Percentiles rank a stretch among this genome's conserved stretches.
These are phyloP conservation scores for Oryctolagus cuniculus DNA, from an alignment of 2,113 vertebrate species.

Conservation along the genomic window DNA sequence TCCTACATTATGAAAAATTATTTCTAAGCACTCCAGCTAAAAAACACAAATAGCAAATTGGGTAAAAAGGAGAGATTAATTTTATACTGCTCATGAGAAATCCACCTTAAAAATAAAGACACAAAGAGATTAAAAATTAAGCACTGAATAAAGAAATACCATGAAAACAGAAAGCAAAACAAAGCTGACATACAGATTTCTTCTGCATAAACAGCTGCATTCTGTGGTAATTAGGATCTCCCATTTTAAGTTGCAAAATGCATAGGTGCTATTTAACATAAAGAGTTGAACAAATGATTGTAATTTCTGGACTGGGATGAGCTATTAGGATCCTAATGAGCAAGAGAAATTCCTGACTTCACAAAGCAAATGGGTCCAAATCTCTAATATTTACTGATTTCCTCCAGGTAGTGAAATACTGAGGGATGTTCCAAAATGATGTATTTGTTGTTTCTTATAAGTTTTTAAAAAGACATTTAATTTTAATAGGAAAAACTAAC, in stretches of 20 bases:
- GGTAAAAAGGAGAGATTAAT: not conserved
- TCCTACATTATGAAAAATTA: not conserved
- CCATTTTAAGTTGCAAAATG: not conserved
- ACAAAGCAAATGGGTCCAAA: not conserved
- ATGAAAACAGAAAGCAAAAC: not conserved
- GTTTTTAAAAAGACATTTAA: not conserved
- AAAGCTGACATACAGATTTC: not conserved
- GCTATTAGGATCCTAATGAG: not conserved
- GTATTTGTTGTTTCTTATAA: not conserved
- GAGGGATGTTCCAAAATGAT: not conserved
- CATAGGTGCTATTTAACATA: not conserved
- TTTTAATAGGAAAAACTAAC: not conserved
- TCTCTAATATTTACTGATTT: constrained; percentile 41
- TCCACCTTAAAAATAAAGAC: not conserved
- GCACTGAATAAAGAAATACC: too few relatives aligned
- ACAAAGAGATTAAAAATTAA: too few relatives aligned
- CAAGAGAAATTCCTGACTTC: not conserved
- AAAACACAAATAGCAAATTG: not conserved
- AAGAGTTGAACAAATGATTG: not conserved
- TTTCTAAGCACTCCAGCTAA: not conserved
- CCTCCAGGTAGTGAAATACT: not conserved
- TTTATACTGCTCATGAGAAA: not conserved
- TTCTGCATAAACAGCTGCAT: not conserved
- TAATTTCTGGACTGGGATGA: not conserved
- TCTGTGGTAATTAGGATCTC: not conserved